Conservation (phyloP, 1,140 invertebrate species). For the Atopsyche davidsoni region DNA sequence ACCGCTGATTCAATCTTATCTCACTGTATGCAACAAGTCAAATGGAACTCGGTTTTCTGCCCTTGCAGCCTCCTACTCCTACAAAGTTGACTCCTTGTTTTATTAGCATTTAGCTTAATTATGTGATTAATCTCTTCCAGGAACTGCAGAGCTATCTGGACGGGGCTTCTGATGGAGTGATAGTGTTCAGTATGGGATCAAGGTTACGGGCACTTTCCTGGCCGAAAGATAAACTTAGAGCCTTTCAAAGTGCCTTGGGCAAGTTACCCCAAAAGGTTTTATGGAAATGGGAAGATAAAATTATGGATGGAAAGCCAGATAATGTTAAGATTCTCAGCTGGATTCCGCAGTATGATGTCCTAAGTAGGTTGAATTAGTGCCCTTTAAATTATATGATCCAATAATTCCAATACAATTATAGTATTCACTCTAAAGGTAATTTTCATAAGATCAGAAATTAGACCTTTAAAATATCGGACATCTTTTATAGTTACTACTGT, state of each 20-base stretch:
- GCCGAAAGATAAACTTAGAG: constrained; percentile 53
- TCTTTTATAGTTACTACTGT: neutral
- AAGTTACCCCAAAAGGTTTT: constrained; percentile 49
- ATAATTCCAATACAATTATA: neutral
- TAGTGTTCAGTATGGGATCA: constrained; percentile 60
- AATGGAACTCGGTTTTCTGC: too few species aligned
- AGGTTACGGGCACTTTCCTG: constrained; percentile 54
- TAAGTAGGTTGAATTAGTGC: constrained; percentile 50
- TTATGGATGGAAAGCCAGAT: constrained; percentile 44
- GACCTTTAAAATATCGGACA: constrained; percentile 3
- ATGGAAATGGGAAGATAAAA: constrained; percentile 54
- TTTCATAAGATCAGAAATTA: neutral
- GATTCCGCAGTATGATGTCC: constrained; percentile 58
- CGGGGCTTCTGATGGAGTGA: constrained; percentile 49
- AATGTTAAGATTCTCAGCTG: constrained; percentile 57
- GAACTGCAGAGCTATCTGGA: neutral
- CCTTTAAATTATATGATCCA: neutral
- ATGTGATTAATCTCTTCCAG: neutral
- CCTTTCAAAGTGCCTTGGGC: constrained; percentile 48
- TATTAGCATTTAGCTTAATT: neutral
- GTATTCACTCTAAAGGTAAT: neutral
- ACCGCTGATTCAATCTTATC: neutral
- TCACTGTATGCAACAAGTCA: too few species aligned
- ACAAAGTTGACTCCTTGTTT: neutral
- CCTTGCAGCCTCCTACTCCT: too few species aligned